Evolutionary conservation across 2,888 invertebrate genomes (phyloP).

Genomic region (Lepidocyrtinus sp.): DNA sequence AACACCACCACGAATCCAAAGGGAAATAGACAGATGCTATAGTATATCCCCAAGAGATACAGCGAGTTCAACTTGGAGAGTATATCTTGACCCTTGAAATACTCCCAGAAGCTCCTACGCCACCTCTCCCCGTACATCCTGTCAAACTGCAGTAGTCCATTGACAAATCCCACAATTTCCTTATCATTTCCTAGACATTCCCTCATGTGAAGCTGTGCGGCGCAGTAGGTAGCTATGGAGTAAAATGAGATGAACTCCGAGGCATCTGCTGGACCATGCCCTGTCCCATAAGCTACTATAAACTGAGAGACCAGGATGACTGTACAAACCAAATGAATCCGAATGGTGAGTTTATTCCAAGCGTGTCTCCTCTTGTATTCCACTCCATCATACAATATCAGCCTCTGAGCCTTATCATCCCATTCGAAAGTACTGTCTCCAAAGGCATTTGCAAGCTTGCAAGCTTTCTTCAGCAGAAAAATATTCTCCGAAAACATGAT

Average conservation of each 20-base stretch:
- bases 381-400: background rate
- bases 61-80: background rate
- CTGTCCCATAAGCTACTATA: background rate
- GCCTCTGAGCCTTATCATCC: background rate
- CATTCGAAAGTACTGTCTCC: background rate
- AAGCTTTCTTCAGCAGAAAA: background rate
- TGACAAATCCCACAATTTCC: background rate
- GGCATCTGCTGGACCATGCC: background rate
- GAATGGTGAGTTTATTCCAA: background rate
- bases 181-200: background rate
- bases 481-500: background rate
- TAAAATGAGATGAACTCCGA: background rate
- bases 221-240: background rate
- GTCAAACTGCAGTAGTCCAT: background rate
- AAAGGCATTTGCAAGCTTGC: background rate
- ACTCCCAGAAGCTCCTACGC: background rate
- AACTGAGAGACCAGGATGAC: background rate
- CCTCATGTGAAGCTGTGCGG: background rate
- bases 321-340: background rate
- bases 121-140: background rate
- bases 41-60: background rate
- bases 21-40: background rate
- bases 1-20: background rate
- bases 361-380: background rate
- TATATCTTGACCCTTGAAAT: background rate